These are phyloP conservation scores for Drosophila meridionalis DNA, from an alignment of 2,888 invertebrate genomes.

Conservation along the genomic window DNA sequence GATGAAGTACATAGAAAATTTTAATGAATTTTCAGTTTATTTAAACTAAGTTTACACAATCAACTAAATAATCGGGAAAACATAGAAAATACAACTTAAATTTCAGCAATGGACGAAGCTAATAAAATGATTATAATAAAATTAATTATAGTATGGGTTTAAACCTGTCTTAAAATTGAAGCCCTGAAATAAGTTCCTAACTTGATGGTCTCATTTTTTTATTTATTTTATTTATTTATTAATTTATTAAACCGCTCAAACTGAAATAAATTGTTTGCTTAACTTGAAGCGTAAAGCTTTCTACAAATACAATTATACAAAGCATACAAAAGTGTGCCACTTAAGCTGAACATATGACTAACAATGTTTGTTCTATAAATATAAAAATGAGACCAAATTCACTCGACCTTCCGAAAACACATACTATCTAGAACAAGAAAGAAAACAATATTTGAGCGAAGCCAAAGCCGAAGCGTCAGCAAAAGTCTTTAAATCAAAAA, in stretches of 20 bases:
- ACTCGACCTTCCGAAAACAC: background rate
- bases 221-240: too few relatives aligned
- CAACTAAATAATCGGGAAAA: too few relatives aligned
- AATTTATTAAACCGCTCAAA: too few relatives aligned
- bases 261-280: background rate
- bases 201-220: too few relatives aligned
- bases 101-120: too few relatives aligned
- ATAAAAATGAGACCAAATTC: background rate
- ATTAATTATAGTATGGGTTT: too few relatives aligned
- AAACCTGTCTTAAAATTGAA: too few relatives aligned
- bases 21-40: background rate
- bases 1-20: background rate
- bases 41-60: background rate
- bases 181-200: too few relatives aligned
- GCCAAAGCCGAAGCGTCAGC: background rate
- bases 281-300: background rate
- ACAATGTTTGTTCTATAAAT: background rate
- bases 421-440: background rate
- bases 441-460: too few relatives aligned
- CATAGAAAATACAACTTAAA: too few relatives aligned
- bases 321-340: background rate
- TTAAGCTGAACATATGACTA: background rate
- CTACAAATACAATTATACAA: background rate
- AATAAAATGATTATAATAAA: too few relatives aligned
- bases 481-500: background rate